Conservation (phyloP, 1,140 invertebrate genomes). For the Polypedilum pembai region DNA sequence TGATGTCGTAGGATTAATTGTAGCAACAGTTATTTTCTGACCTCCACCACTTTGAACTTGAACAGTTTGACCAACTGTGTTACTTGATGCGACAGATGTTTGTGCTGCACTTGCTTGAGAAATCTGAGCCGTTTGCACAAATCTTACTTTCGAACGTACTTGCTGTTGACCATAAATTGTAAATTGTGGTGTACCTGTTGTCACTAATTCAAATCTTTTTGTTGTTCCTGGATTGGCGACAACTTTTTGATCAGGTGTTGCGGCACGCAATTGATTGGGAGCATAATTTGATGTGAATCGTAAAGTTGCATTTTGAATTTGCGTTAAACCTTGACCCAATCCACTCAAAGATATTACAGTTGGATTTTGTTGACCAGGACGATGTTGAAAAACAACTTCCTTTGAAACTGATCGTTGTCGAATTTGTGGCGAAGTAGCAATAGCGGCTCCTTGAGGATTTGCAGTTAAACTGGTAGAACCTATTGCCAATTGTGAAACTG, state of each 20-base stretch:
- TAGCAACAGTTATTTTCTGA: slow-evolving; percentile 41
- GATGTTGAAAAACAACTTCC: slow-evolving; percentile 38
- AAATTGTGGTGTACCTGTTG: slow-evolving; percentile 38
- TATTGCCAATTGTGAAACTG: slow-evolving; percentile 39
- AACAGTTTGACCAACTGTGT: slow-evolving; percentile 32
- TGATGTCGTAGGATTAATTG: slow-evolving; percentile 34
- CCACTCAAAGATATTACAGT: slow-evolving; percentile 44
- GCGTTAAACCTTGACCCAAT: slow-evolving; percentile 40
- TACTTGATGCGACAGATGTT: slow-evolving; percentile 35
- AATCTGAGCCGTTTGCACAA: slow-evolving; percentile 36
- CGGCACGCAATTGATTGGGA: slow-evolving; percentile 44
- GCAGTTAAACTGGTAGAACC: slow-evolving; percentile 39
- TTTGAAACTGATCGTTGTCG: slow-evolving; percentile 44
- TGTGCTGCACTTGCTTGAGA: slow-evolving; percentile 37
- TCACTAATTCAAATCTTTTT: slow-evolving; percentile 41
- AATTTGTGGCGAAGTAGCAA: slow-evolving; percentile 42
- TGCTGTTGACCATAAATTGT: slow-evolving; percentile 46
- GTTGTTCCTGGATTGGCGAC: slow-evolving; percentile 44
- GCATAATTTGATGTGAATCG: slow-evolving; percentile 41
- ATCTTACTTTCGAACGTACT: slow-evolving; percentile 44
- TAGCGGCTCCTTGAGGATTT: slow-evolving; percentile 42
- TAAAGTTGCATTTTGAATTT: slow-evolving; percentile 46
- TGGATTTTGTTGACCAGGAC: slow-evolving; percentile 40
- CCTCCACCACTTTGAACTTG: slow-evolving; percentile 40
- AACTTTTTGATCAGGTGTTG: slow-evolving; percentile 43